Conservation (phyloP, 2,888 invertebrate genomes). For the Microplitis deprimator region DNA sequence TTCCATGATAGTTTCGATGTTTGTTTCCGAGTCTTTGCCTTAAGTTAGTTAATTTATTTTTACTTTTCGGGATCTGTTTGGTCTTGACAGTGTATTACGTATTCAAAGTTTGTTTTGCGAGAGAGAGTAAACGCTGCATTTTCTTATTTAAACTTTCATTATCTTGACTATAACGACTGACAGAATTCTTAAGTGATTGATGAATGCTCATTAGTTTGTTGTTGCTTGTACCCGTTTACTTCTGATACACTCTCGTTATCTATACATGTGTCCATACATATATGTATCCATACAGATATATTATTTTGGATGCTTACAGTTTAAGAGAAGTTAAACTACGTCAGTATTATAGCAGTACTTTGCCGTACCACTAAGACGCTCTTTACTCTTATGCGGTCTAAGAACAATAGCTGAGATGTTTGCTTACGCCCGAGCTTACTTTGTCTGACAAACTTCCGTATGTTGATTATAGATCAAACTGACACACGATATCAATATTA, state of each 20-base stretch:
- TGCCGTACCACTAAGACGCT: conserved; percentile 8
- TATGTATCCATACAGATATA: neutral
- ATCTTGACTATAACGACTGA: neutral
- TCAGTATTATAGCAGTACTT: neutral
- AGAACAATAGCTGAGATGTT: conserved; percentile 26
- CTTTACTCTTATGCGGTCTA: conserved; percentile 5
- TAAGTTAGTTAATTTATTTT: neutral
- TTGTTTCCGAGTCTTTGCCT: neutral
- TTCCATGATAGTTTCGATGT: neutral
- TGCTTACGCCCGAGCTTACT: conserved; percentile 5
- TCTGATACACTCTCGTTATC: neutral
- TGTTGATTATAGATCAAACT: neutral
- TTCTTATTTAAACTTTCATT: conserved; percentile 11
- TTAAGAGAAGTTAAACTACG: conserved; percentile 11
- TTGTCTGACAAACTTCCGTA: conserved; percentile 8
- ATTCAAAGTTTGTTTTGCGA: neutral
- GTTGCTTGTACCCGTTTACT: neutral
- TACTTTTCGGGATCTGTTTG: neutral
- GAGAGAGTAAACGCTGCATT: neutral
- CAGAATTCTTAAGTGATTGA: conserved; percentile 32
- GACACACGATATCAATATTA: neutral
- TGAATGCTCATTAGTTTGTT: conserved; percentile 33
- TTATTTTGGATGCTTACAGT: neutral
- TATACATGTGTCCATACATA: neutral
- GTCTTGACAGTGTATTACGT: neutral